A percentile compares a stretch with the other conserved stretches of the same genome.
These are phyloP conservation scores for Bubo blakistoni DNA, from an alignment of 2,113 vertebrate species.

Conservation along the genomic window DNA sequence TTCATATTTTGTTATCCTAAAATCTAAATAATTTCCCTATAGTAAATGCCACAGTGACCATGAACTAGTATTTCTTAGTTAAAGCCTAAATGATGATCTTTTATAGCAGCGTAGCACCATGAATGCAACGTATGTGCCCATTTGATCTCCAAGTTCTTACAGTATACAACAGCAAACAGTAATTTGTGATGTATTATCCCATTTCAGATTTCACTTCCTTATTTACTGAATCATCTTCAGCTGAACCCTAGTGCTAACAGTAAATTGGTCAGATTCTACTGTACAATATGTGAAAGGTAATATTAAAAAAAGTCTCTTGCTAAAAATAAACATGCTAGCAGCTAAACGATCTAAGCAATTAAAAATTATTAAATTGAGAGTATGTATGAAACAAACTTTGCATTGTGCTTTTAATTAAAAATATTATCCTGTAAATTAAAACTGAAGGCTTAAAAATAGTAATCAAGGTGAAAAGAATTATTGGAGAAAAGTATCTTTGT, in stretches of 20 bases:
- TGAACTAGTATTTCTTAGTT: background rate
- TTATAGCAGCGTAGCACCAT: background rate
- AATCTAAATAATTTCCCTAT: background rate
- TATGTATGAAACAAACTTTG: background rate
- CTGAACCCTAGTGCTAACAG: background rate
- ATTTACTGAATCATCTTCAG: background rate
- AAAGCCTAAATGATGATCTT: background rate
- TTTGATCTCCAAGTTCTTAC: background rate
- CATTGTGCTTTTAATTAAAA: constrained; percentile 26
- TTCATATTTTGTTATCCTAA: background rate
- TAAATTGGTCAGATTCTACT: background rate
- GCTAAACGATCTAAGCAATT: background rate
- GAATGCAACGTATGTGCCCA: background rate
- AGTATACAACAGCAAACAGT: background rate
- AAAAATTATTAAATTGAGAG: background rate
- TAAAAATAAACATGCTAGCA: background rate
- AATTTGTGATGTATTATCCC: background rate
- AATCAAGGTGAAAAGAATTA: background rate
- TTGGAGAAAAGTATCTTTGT: background rate
- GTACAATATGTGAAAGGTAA: background rate
- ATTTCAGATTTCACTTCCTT: background rate
- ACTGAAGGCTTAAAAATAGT: background rate
- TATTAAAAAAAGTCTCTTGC: background rate
- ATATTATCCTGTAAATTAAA: constrained; percentile 23
- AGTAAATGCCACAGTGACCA: background rate